Percentiles rank a stretch among this genome's conserved stretches.
phyloP scores from a whole-genome alignment of 2,888 invertebrate genomes.

The Platypus cylindrus region DNA sequence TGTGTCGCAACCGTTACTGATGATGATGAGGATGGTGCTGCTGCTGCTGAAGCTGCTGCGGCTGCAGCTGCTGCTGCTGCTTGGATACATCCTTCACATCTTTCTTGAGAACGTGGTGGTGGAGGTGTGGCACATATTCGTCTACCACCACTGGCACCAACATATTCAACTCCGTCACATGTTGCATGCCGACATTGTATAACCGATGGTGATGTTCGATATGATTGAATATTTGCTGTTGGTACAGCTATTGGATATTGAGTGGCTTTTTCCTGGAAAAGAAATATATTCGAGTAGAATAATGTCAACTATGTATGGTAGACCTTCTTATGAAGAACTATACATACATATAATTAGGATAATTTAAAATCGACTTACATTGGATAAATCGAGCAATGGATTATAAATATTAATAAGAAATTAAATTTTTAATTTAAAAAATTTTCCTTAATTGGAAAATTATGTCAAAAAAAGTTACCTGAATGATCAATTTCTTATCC shows the following conservation, averaged over 20 bases:
- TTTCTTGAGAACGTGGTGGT: conserved; percentile 22
- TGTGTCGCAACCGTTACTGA: too few relatives aligned
- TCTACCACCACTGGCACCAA: conserved; percentile 50
- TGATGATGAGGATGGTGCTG: conserved; percentile 9
- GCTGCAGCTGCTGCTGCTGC: conserved; percentile 15
- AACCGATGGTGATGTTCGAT: conserved; percentile 21
- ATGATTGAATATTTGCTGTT: conserved; percentile 26
- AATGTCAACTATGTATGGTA: too few relatives aligned
- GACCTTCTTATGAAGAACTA: too few relatives aligned
- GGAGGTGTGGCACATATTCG: conserved; percentile 37
- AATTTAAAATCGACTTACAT: too few relatives aligned
- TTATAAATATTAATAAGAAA: too few relatives aligned
- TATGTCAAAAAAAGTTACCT: too few relatives aligned
- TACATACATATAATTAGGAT: too few relatives aligned
- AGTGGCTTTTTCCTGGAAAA: conserved; percentile 33
- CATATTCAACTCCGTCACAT: conserved; percentile 44
- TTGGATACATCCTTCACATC: conserved; percentile 15
- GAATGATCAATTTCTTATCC: too few relatives aligned
- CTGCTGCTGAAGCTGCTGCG: conserved; percentile 10
- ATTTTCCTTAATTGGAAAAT: too few relatives aligned
- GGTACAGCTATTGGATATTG: conserved; percentile 30
- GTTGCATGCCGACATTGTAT: conserved; percentile 36
- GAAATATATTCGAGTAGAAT: background rate
- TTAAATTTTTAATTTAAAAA: too few relatives aligned
- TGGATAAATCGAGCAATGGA: too few relatives aligned